Conservation (phyloP, 1,140 invertebrate species). For the Drosophila mauritiana region DNA sequence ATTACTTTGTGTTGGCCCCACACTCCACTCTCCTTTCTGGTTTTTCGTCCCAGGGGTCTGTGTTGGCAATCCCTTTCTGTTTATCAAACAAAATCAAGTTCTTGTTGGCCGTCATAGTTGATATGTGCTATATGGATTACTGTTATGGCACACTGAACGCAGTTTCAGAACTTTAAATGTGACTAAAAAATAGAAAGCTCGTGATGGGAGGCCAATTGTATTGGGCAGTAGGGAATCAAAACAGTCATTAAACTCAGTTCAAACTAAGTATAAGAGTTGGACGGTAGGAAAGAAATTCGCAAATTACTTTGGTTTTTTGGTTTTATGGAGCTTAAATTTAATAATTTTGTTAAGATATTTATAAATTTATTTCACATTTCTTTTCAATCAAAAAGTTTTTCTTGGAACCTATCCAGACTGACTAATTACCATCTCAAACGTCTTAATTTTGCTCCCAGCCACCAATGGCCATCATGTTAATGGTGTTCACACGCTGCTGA, state of each 20-base stretch:
- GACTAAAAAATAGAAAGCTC: neutral
- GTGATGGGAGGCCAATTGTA: neutral
- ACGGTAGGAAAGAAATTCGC: too few species aligned
- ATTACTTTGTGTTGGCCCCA: slow-evolving; percentile 69
- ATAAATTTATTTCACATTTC: neutral
- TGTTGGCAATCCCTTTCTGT: slow-evolving; percentile 33
- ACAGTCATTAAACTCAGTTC: neutral
- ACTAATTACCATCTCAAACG: slow-evolving; percentile 30
- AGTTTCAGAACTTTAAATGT: slow-evolving; percentile 31
- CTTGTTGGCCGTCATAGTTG: slow-evolving; percentile 42
- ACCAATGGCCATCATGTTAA: slow-evolving; percentile 23
- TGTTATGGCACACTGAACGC: slow-evolving; percentile 30
- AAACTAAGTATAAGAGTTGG: neutral
- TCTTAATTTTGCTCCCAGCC: slow-evolving; percentile 32
- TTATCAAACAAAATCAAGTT: slow-evolving; percentile 52
- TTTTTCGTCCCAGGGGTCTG: slow-evolving; percentile 7
- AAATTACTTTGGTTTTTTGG: too few species aligned
- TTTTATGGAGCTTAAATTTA: too few species aligned
- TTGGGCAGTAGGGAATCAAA: slow-evolving; percentile 2
- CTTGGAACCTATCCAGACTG: too few species aligned
- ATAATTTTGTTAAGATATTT: neutral
- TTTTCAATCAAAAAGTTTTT: too few species aligned
- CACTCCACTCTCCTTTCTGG: neutral
- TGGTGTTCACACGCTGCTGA: slow-evolving; percentile 64
- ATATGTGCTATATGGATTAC: slow-evolving; percentile 42